Base-by-base conservation (phyloP, 2,797 vertebrate species). In the Sebastolobus altivelis region DNA sequence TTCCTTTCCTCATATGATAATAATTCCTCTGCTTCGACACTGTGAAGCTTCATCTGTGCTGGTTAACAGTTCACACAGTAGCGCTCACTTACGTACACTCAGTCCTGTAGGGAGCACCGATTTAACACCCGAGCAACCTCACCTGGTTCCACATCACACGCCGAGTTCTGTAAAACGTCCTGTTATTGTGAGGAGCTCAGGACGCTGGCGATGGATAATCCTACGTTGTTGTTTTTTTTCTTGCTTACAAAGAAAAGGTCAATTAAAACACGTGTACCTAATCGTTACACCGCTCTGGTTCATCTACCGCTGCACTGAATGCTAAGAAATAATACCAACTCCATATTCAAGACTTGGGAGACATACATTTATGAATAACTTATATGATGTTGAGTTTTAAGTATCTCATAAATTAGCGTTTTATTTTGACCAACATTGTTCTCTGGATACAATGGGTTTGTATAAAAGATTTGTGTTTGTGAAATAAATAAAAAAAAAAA, bases 1-100 rank as follows among this genome's bases (percentile, higher is more conserved):
- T 46, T 38, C 60, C 77, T 60, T 38, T 29, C 61, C 68, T 80
- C 66, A 16, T 87, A 81, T 86, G 78, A 55, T 75, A 82, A 82
- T 70, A 79, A 60, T 25, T 62, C 74, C 63, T 88, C 87, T 87
- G 91, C 93, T 94, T 94, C 90, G 27, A 76, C 85, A 80, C 84
- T 79, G 88, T 74, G 85, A 88, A 84, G 82, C 78, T 75, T 87
- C 68, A 40, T 77, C 58, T 56, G 62, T n/a, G 46, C 74, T 65
- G 79, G 74, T 66, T 63, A 31, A 40, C 54, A 25, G 65, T 75
- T 75, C 84, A 40, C 75, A 55, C 62, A 22, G 81, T 66, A 60
- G 76, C 82, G n/a, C 66, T 77, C 59, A 6, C 68, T 74, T 66
- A 37, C 63, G 52, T 68, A 71, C 80, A 56, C 60, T 52, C 9